Base-by-base conservation (phyloP, 2,888 invertebrate species). In the Drosophila cognata region DNA sequence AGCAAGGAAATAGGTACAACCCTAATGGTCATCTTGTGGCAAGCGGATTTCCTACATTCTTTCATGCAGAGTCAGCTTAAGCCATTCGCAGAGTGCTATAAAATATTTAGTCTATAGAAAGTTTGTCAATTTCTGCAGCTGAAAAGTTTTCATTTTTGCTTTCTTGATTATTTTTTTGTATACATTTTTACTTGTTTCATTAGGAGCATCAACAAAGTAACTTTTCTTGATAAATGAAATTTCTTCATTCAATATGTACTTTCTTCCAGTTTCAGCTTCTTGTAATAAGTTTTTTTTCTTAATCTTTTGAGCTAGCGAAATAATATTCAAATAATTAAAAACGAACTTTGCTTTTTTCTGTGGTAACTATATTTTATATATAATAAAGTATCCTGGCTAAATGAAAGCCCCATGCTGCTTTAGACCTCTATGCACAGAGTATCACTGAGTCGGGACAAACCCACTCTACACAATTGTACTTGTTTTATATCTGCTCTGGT, bases 401-500 rank as follows among this genome's bases (percentile, higher is more conserved):
- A 2, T 11, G 11, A 21, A 43, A 21, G 21, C 0, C 16, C 1
- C 16, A 29, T 18, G 10, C 10, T 50, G 10, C 50, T n/a, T 28
- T 28, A 4, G 21, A 25, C 5, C 11, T 5, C 1, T 18, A 5
- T 52, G 33, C 10, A 5, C 16, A 59, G 65, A 38, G 74, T 65
- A 69, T 69, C 25, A 11, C 0, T 4, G 0, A 50, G 52, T 70
- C 70, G 33, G 35, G 13, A 5, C 16, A 2, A 46, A 25, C 7
- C 21, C 16, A 33, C 25, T 36, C 28, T 10, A 18, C 51, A 43
- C 55, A 61, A 35, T 57, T 71, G 69, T 35, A 59, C 38, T 59
- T 58, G 52, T 69, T 64, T 74, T 43, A 53, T 73, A 43, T 36
- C 16, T 55, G 57, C 38, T 50, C 29, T 38, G 58, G 43, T 52